Base-by-base conservation (phyloP, 2,113 vertebrate species). In the Rhinolophus ferrumequinum region DNA sequence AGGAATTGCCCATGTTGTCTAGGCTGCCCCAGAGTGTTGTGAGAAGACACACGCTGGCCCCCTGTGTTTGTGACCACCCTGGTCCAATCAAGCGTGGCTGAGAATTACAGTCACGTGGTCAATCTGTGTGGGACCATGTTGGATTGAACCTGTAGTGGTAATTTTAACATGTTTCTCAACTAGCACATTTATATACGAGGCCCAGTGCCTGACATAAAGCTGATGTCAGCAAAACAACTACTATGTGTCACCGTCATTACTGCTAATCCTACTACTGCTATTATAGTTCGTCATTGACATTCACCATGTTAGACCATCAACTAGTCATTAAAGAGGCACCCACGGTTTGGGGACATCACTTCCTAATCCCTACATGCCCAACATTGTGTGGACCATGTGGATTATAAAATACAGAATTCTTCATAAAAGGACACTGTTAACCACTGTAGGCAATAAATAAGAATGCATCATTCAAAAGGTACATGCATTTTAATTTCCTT, bases 51-150 rank as follows among this genome's bases (percentile, higher is more conserved):
- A 38, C 26, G 5, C 15, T 41, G 33, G 19, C 6, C 5, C 19
- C n/a, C 1, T 13, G 54, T 73, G n/a, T 10, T 33, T 18, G 35
- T 56, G 38, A 30, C 13, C 14, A 13, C 26, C 6, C 1, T 26
- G 3, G 2, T 13, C 18, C 75, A 62, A 5, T 18, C 4, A 44
- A 64, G 15, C 66, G 12, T 80, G 15, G 22, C 15, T 75, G 66
- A 28, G 4, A 4, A 6, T 33, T 54, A 41, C 13, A 64, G 26
- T 24, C 35, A 18, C 0, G 0, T 35, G 62, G 16, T 58, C 38
- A 58, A 35, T 13, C 66, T 3, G 0, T 26, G 18, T 0, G 0
- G 38, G 26, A 35, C 11, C 56, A 24, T 72, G 6, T 1, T 60
- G 16, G 47, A 38, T 1, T 21, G 56, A 41, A 3, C 28, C 9